Base-by-base conservation (phyloP, 2,797 vertebrate species). In the Borostomias antarcticus region DNA sequence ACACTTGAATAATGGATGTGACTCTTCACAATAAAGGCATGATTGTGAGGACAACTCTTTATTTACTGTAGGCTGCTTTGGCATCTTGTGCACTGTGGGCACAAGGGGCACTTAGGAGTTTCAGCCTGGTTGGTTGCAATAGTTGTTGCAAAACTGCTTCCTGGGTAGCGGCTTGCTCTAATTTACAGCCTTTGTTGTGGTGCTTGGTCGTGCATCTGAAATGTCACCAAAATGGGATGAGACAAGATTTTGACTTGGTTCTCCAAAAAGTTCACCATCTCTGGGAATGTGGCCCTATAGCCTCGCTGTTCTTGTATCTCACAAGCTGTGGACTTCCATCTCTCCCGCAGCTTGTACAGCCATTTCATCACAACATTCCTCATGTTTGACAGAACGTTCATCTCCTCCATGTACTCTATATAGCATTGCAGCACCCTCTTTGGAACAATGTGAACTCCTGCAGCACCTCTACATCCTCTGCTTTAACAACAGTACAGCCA, bases 171-270 rank as follows among this genome's bases (percentile, higher is more conserved):
- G 37, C 59, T 58, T 71, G 1, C 1, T 29, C 15, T 4, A 51
- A 51, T 33, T 62, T 3, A 25, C 15, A 50, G 17, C 32, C 58
- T 47, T 64, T 0, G 8, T 65, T 13, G 4, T 0, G 43, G 48
- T 40, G 23, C 0, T 1, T 4, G n/a, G 15, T 47, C 13, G 43
- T 25, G 21, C 15, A 33, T 59, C 47, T 11, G 65, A 66, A 28
- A 73, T 66, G 25, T 70, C 30, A 2, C 61, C 47, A 65, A 70
- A 73, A 76, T 1, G 23, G 70, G 70, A 40, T 73, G 60, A 17
- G 47, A 62, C n/a, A 64, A 5, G 23, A 51, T 23, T 21, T 51
- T 23, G 10, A 37, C 33, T 37, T 37, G 33, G 8, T 11, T 1
- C 33, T 37, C 9, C 7, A 37, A 11, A 11, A 37, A 37, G 33